Conservation (phyloP, 2,797 vertebrate species). For the Falco naumanni region DNA sequence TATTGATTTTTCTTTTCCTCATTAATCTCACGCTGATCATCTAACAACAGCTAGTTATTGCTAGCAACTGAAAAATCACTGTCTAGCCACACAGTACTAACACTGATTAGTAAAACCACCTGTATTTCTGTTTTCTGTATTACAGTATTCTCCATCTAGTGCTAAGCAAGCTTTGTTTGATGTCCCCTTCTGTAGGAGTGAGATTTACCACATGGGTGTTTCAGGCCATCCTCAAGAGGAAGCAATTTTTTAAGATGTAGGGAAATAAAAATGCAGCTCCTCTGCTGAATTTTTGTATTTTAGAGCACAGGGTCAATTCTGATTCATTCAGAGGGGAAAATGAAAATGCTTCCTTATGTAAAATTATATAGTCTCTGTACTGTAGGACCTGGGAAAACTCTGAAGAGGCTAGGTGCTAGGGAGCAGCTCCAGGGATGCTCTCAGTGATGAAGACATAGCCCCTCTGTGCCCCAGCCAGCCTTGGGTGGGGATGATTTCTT, state of each 20-base stretch:
- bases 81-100: not conserved
- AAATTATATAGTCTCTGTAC: not conserved
- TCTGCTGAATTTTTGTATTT: not conserved
- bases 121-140: not conserved
- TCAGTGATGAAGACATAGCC: not conserved
- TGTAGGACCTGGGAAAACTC: not conserved
- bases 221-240: not conserved
- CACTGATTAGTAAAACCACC: slow-evolving; percentile 7
- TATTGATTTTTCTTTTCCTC: slow-evolving; percentile 40
- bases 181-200: not conserved
- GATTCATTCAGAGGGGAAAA: not conserved
- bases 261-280: not conserved
- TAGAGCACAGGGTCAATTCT: not conserved
- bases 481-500: not conserved
- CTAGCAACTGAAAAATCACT: not conserved
- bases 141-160: not conserved
- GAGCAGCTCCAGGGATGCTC: not conserved
- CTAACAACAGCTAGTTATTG: not conserved
- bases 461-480: not conserved
- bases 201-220: not conserved
- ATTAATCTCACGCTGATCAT: not conserved
- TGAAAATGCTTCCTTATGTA: not conserved
- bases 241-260: not conserved
- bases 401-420: not conserved
- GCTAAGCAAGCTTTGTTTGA: not conserved